These are phyloP conservation scores for Craseonycteris thonglongyai DNA, from an alignment of 2,113 vertebrate species.

Conservation along the genomic window DNA sequence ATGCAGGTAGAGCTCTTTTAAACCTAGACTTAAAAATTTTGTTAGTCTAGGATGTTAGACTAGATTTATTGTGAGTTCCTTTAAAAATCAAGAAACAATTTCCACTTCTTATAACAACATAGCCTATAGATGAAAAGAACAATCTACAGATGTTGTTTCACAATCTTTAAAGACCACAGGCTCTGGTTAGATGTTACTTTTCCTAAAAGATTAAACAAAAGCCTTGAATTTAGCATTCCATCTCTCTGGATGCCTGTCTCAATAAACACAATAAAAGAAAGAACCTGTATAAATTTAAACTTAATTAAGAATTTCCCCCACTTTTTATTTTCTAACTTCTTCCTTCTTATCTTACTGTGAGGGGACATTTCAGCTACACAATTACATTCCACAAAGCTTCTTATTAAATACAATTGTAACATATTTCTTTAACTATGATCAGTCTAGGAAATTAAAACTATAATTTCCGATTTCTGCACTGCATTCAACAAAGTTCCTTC, in stretches of 20 bases:
- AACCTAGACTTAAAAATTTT: no score
- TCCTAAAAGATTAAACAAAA: conserved; percentile 21
- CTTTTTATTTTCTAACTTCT: conserved; percentile 43
- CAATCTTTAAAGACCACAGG: neutral
- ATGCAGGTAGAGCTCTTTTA: neutral
- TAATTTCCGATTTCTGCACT: conserved; percentile 48
- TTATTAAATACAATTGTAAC: conserved; percentile 47
- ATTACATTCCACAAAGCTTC: conserved; percentile 51
- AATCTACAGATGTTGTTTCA: neutral
- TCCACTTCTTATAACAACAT: neutral
- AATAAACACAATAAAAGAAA: conserved; percentile 29
- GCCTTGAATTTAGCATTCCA: neutral
- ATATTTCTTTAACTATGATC: conserved; percentile 46
- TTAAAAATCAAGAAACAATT: conserved; percentile 30
- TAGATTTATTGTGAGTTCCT: neutral
- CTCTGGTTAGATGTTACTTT: conserved; percentile 1
- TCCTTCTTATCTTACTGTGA: conserved; percentile 31
- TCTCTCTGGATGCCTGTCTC: conserved; percentile 5
- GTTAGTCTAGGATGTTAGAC: no score
- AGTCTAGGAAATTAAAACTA: conserved; percentile 50
- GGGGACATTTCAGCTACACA: conserved; percentile 55
- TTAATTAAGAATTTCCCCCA: conserved; percentile 48
- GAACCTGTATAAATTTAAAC: conserved; percentile 46
- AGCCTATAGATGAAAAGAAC: neutral
- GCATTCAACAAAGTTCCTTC: neutral